phyloP scores from a whole-genome alignment of 2,113 vertebrate species.

The Saguinus imperator region DNA sequence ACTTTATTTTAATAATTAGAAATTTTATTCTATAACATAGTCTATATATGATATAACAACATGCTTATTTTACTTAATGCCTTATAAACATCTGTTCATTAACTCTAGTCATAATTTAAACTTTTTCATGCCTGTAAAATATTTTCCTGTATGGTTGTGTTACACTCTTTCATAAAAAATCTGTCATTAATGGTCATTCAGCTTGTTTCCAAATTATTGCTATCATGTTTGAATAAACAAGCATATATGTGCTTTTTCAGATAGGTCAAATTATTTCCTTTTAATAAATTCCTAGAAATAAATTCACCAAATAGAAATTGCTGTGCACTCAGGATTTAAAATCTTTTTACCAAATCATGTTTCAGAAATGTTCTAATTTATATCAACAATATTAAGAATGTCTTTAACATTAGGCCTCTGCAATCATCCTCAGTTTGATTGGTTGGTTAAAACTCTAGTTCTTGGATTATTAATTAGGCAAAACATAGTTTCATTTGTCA shows the following conservation, averaged over 20 bases:
- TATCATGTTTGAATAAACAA: background rate
- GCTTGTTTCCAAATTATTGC: background rate
- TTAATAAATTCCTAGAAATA: slow-evolving; percentile 8
- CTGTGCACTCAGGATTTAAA: background rate
- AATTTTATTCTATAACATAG: background rate
- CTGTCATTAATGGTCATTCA: background rate
- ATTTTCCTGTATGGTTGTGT: background rate
- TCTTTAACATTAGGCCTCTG: background rate
- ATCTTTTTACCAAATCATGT: background rate
- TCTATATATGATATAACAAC: background rate
- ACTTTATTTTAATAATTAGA: background rate
- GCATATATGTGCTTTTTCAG: background rate
- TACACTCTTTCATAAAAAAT: background rate
- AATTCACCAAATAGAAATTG: background rate
- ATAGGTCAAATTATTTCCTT: background rate
- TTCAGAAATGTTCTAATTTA: background rate
- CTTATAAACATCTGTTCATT: background rate
- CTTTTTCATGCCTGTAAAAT: background rate
- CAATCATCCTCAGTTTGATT: background rate
- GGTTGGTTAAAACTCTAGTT: background rate
- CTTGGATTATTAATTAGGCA: background rate
- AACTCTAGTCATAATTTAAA: background rate
- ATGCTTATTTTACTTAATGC: background rate
- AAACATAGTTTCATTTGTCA: background rate
- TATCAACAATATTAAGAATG: background rate